Base-by-base conservation (phyloP, 2,888 invertebrate genomes). In the Himalopsyche anomala region DNA sequence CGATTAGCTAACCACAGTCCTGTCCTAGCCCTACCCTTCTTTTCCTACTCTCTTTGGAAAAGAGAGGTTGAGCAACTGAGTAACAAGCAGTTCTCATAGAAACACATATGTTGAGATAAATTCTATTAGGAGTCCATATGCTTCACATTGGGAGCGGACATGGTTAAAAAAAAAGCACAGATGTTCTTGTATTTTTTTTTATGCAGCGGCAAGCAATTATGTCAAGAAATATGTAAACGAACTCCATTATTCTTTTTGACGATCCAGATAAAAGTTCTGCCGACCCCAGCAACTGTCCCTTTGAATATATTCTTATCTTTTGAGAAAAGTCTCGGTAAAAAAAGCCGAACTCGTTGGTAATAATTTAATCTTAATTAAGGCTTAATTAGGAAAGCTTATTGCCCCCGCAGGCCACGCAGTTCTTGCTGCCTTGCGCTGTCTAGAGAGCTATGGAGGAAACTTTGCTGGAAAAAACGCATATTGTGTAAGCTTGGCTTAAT, bases 281-380 rank as follows among this genome's bases (percentile, higher is more conserved):
- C 28, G 5, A 9, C 62, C 62, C 62, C 8, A n/a, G 9, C n/a
- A 8, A 62, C 19, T 85, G 82, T 85, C 85, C 74, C 80, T 69
- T 80, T 79, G 51, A n/a, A 79, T 79, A 45, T 42, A 54, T 42
- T 28, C 83, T 83, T 83, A 74, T 85, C 45, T 62, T 28, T 62
- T 28, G 62, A 19, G 4, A 19, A 28, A 62, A 19, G 62, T 62
- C 79, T 56, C 40, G 6, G 83, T 83, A 83, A 83, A 86, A 83
- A 86, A 62, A 83, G 40, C 74, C 69, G 54, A 38, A 19, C 40
- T 84, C 69, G 51, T 69, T 42, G 42, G 85, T 82, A 83, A 86
- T 86, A 86, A 86, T 86, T 86, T 83, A 86, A 86, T 86, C 86
- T 86, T 86, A 86, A 86, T 86, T 86, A 84, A 84, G 86, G 51